A percentile compares a stretch with the other conserved stretches of the same genome.
Conservation (phyloP, 2,113 vertebrate species). For the Laticauda laticaudata region DNA sequence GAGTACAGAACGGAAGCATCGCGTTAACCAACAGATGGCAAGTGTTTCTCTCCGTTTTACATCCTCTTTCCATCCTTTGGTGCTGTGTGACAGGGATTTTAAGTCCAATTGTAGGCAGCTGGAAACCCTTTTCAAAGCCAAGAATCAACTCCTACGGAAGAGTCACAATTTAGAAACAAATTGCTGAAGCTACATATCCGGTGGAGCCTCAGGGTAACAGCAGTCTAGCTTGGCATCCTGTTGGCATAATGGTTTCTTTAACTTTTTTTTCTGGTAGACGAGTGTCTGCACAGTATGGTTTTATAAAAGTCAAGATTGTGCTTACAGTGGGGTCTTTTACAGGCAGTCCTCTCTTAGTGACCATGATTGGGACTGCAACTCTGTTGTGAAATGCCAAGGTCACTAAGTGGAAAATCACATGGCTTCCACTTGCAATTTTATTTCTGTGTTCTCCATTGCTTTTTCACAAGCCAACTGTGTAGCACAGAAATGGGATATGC, state of each 20-base stretch:
- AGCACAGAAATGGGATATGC: not conserved
- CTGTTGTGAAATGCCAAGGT: not conserved
- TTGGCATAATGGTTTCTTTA: not conserved
- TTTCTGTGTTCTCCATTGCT: not conserved
- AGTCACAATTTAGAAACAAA: not conserved
- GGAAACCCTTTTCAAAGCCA: not conserved
- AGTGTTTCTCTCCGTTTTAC: too few species aligned
- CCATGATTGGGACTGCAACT: not conserved
- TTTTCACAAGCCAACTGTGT: not conserved
- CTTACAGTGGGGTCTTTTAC: not conserved
- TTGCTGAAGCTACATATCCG: not conserved
- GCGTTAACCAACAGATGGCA: too few species aligned
- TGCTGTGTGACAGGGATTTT: too few species aligned
- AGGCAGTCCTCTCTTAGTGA: not conserved
- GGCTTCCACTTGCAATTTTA: not conserved
- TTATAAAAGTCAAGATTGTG: not conserved
- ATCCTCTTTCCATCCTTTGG: too few species aligned
- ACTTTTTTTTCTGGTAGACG: not conserved
- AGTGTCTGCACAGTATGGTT: not conserved
- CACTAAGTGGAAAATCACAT: not conserved
- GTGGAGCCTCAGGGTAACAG: not conserved
- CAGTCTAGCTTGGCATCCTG: not conserved
- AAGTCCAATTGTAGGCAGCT: too few species aligned
- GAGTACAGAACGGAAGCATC: too few species aligned
- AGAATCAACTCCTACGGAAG: not conserved